Percentiles rank a stretch among this genome's conserved stretches.
These are phyloP conservation scores for Herpailurus yagouaroundi DNA, from an alignment of 2,113 vertebrate species.

Conservation along the genomic window DNA sequence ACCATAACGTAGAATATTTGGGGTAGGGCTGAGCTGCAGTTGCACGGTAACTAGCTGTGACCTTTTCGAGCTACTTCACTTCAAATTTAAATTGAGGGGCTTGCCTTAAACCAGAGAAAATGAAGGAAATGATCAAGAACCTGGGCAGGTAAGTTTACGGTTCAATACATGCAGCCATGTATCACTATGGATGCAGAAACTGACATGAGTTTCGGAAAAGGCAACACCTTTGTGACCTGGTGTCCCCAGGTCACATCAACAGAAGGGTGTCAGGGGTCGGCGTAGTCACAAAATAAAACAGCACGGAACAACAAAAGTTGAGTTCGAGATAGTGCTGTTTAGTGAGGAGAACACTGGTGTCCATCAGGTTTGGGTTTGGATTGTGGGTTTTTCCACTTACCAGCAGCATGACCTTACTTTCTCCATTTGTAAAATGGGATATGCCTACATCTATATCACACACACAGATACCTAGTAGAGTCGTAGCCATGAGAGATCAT, in stretches of 20 bases:
- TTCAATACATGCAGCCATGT: accelerated
- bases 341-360: too few relatives aligned
- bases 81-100: not conserved
- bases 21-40: not conserved
- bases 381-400: not conserved
- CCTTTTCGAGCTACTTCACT: not conserved
- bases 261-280: not conserved
- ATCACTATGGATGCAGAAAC: not conserved
- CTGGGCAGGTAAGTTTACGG: accelerated
- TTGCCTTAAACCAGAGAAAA: not conserved
- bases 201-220: not conserved
- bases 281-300: not conserved
- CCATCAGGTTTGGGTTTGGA: not conserved
- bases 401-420: not conserved
- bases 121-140: not conserved
- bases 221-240: not conserved
- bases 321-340: not conserved
- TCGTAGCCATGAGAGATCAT: not conserved
- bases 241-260: not conserved
- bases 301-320: not conserved
- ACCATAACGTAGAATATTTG: not conserved
- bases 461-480: accelerated
- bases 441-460: too few relatives aligned
- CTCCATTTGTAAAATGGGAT: not conserved
- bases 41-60: not conserved